A percentile compares a stretch with the other conserved stretches of the same genome.
These are phyloP conservation scores for Tribolium freemani DNA, from an alignment of 2,888 invertebrate species.

Conservation along the genomic window DNA sequence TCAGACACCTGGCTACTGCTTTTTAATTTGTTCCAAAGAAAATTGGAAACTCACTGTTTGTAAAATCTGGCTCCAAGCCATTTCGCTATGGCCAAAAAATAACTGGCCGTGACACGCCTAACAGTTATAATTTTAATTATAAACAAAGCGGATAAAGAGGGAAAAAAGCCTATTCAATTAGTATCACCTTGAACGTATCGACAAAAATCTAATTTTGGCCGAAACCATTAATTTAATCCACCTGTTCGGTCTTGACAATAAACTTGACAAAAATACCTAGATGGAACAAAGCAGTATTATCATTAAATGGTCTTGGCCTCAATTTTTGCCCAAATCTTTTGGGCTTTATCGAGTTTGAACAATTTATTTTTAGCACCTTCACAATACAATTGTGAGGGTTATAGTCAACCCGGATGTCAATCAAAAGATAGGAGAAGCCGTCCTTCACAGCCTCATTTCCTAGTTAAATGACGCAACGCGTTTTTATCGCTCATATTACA, in stretches of 20 bases:
- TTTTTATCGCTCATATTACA: conserved; percentile 20
- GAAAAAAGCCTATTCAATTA: conserved; percentile 10
- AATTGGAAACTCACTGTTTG: background rate
- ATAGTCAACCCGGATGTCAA: conserved; percentile 28
- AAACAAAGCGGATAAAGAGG: background rate
- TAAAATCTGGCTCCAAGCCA: background rate
- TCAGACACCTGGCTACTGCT: background rate
- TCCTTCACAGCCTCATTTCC: conserved; percentile 29
- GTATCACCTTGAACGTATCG: conserved; percentile 21
- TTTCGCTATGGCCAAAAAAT: background rate
- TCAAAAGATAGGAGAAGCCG: conserved; percentile 16
- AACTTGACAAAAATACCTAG: conserved; percentile 38
- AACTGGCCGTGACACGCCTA: conserved; percentile 1
- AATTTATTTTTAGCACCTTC: background rate
- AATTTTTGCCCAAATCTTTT: background rate
- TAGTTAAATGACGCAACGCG: conserved; percentile 32
- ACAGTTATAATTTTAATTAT: background rate
- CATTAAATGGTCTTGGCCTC: conserved; percentile 31
- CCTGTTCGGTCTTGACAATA: conserved; percentile 35
- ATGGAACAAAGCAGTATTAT: conserved; percentile 10
- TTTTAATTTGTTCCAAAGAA: background rate
- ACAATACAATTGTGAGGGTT: background rate
- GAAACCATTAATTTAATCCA: conserved; percentile 16
- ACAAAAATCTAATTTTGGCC: conserved; percentile 16
- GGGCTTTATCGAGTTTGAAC: too few species aligned